Percentiles rank a stretch among this genome's conserved stretches.
These are phyloP conservation scores for Drosophila cracens DNA, from an alignment of 2,888 invertebrate species.

Conservation along the genomic window DNA sequence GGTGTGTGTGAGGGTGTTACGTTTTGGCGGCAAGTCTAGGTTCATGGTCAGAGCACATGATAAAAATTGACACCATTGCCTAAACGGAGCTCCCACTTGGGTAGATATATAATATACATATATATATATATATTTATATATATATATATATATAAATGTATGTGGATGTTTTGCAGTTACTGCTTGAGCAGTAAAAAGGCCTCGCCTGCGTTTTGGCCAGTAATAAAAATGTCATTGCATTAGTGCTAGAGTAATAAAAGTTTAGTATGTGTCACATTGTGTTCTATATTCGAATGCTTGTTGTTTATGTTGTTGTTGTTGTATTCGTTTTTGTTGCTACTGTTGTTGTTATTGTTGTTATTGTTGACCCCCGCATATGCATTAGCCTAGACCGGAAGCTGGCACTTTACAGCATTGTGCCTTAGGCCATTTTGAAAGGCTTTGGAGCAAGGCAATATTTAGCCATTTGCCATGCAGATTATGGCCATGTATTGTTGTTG, in stretches of 20 bases:
- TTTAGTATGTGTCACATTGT: conserved; percentile 78
- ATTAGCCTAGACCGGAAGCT: conserved; percentile 72
- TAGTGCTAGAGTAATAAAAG: conserved; percentile 72
- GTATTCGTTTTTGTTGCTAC: conserved; percentile 15
- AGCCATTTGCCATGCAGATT: conserved; percentile 65
- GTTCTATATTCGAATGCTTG: conserved; percentile 39
- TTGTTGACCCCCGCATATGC: conserved; percentile 37
- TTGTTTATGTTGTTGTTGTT: conserved; percentile 19
- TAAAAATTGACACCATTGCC: conserved; percentile 74
- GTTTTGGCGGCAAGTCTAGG: conserved; percentile 46
- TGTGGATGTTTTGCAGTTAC: conserved; percentile 10
- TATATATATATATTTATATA: not conserved
- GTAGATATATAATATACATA: not conserved
- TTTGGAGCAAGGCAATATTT: conserved; percentile 48
- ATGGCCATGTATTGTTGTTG: conserved; percentile 20
- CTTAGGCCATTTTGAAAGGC: conserved; percentile 42
- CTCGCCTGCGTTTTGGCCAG: conserved; percentile 63
- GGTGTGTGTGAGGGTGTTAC: not conserved
- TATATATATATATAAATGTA: conserved; percentile 2
- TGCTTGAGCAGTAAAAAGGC: conserved; percentile 59
- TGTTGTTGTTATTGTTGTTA: not conserved
- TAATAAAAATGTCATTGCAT: conserved; percentile 79
- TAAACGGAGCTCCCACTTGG: conserved; percentile 11
- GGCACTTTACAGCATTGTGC: conserved; percentile 65
- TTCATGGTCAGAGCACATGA: conserved; percentile 70